Conservation (phyloP, 2,797 vertebrate species). For the Sciurus vulgaris region DNA sequence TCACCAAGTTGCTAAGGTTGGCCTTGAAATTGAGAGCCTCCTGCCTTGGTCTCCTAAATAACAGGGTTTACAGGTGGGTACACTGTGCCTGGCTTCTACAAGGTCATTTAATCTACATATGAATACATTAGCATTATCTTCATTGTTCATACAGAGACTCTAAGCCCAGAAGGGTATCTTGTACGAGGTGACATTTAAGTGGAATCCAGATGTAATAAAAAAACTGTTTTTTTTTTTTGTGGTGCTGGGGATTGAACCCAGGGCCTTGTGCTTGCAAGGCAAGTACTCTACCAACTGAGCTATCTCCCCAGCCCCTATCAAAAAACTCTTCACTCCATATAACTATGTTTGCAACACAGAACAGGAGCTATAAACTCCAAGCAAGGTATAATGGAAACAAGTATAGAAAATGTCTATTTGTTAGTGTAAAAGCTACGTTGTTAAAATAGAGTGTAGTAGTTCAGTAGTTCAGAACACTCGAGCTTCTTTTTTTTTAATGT, state of each 20-base stretch:
- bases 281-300: too few species aligned
- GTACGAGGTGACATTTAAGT: not conserved
- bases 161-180: not conserved
- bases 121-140: not conserved
- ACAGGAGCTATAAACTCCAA: not conserved
- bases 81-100: too few species aligned
- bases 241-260: too few species aligned
- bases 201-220: not conserved
- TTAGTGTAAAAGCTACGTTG: not conserved
- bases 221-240: not conserved
- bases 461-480: not conserved
- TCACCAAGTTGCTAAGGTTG: too few species aligned
- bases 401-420: not conserved
- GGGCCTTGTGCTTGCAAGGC: too few species aligned
- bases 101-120: not conserved
- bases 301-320: not conserved
- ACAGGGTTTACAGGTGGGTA: too few species aligned
- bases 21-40: too few species aligned
- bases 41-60: too few species aligned
- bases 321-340: not conserved
- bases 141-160: not conserved
- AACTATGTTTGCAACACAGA: not conserved
- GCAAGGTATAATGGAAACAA: not conserved
- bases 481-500: not conserved
- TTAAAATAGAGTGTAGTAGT: not conserved